Base-by-base conservation (phyloP, 2,888 invertebrate genomes). In the Chymomyza caudatula region DNA sequence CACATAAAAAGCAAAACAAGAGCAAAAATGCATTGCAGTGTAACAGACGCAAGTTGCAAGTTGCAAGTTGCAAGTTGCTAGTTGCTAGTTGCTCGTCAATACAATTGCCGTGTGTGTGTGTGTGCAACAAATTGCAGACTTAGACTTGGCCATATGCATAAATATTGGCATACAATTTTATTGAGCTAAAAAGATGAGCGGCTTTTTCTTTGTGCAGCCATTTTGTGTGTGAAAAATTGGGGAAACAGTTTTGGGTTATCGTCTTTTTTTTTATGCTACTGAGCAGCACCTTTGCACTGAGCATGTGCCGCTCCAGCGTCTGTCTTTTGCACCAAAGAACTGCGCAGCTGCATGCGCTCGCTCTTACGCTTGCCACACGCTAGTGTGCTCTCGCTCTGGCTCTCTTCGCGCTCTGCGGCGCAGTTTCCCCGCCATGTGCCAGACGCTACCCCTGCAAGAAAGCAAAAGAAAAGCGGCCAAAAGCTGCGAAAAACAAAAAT, bases 401-500 rank as follows among this genome's bases (percentile, higher is more conserved):
- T 5, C 47, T 47, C 47, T 47, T n/a, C n/a, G 44, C 44, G 29
- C 25, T 25, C 25, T 4, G 25, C 5, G 25, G 2, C 29, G 8
- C 29, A 8, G 29, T 37, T 37, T 11, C 29, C 29, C 29, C 29
- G 29, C 29, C 29, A n/a, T 29, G 8, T 6, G 8, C 29, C 6
- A 3, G 6, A 37, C 11, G 11, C 29, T 37, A 37, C 29, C 29
- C 29, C 29, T 37, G 11, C 29, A 11, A 11, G 11, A 37, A 37
- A 37, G 11, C 29, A 11, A 37, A 37, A 37, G 11, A 8, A 11
- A 37, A 37, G 25, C 25, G 11, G 29, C 29, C 6, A 47, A 19
- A 19, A 47, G 17, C 47, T 54, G 17, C 13, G 11, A 19, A 53
- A 54, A 17, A 55, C 20, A 19, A 82, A 81, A 85, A 81, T 81